Percentiles rank a stretch among this genome's conserved stretches.
These are phyloP conservation scores for Ailurus styani DNA, from an alignment of 2,113 vertebrate species.

Conservation along the genomic window DNA sequence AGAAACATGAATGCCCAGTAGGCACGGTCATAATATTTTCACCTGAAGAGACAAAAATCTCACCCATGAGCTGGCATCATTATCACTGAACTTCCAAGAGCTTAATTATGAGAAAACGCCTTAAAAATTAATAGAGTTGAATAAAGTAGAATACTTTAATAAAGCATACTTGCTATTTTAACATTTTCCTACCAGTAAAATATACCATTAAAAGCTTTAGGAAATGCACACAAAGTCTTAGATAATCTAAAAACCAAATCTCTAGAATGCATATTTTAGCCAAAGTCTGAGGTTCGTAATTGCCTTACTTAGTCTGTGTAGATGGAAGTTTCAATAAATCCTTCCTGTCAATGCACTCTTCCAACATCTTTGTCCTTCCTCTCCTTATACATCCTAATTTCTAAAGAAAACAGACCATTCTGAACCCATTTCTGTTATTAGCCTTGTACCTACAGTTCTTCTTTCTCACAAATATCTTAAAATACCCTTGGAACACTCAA, in stretches of 20 bases:
- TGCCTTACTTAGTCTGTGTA: neutral
- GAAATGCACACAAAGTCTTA: neutral
- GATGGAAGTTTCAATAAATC: neutral
- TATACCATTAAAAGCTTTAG: neutral
- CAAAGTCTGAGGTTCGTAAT: constrained; percentile 1
- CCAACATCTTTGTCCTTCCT: neutral
- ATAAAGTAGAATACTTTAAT: constrained; percentile 31
- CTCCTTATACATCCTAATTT: neutral
- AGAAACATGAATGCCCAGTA: neutral
- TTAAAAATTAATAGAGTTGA: constrained; percentile 39
- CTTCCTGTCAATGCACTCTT: neutral
- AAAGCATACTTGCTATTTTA: neutral
- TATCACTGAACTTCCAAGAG: neutral
- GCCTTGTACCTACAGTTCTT: neutral
- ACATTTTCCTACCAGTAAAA: neutral
- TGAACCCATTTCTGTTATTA: constrained; percentile 12
- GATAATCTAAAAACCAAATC: neutral
- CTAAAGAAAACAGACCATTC: neutral
- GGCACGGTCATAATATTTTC: neutral
- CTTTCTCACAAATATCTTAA: constrained; percentile 31
- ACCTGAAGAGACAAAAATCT: neutral
- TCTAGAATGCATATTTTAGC: neutral
- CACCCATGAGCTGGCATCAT: neutral
- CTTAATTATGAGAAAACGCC: constrained; percentile 8
- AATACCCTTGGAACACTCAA: neutral